Evolutionary conservation across 2,888 invertebrate species (phyloP), one percentile per base, ranked within the genome.

Genomic region (Eristalinus sepulchralis): DNA sequence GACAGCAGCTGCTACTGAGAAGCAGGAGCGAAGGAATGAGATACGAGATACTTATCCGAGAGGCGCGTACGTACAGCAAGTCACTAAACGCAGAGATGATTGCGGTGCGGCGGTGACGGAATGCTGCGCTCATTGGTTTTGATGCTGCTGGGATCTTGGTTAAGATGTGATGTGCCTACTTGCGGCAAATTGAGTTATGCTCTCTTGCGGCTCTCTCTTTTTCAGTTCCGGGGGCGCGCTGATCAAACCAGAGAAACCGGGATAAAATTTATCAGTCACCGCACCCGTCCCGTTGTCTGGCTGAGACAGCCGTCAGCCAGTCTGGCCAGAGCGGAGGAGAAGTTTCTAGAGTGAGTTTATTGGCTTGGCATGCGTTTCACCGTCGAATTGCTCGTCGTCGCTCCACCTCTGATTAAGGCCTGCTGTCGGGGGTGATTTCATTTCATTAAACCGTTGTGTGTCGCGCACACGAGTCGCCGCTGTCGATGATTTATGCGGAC

Each of bases 51-150:
- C 9, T 33, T 59, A 73, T 78, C 60, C 62, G 82, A 57, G 22
- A 68, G 57, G 63, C 55, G 66, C 84, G 81, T 77, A 72, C 76
- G 34, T 27, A 27, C 34, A 80, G 71, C 66, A 27, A 66, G 67
- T 75, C 71, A 84, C 85, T 82, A 47, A 86, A 64, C 77, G 33
- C 68, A 59, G 60, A n/a, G 47, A 6, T 5, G 17, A 6, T 6
- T n/a, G 17, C 17, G 17, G 17, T 27, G n/a, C n/a, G 36, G n/a
- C n/a, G 47, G 47, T 47, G 47, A 0, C 17, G 47, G 34, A 17
- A 17, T 47, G 47, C 17, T 27, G 68, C 64, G 63, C 63, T 17
- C 17, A 47, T 6, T 70, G 57, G 20, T 24, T 62, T 20, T 13
- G 39, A n/a, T 13, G 53, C 60, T 31, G 24, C 57, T 62, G n/a